phyloP scores from a whole-genome alignment of 2,113 vertebrate species.

The Leptobrachium leishanense region DNA sequence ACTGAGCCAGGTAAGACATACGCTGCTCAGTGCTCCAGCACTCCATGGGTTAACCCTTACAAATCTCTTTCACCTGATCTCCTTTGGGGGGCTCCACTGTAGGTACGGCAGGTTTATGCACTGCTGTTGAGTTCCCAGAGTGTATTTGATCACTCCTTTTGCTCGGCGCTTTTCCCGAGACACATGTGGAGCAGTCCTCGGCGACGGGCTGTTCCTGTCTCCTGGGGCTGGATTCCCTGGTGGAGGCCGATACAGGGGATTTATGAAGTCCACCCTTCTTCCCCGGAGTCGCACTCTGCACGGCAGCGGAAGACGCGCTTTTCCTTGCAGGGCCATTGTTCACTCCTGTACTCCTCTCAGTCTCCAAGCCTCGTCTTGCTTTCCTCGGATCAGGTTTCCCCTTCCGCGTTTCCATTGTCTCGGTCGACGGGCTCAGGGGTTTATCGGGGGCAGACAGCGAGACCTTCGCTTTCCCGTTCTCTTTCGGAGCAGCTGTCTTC shows the following conservation, averaged over 20 bases:
- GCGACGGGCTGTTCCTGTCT: conserved; percentile 31
- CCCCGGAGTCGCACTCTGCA: conserved; percentile 64
- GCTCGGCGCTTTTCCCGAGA: conserved; percentile 10
- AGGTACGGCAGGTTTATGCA: neutral
- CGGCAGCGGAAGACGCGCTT: conserved; percentile 55
- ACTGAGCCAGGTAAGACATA: too few relatives aligned
- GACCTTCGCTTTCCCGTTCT: conserved; percentile 70
- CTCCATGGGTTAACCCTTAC: neutral
- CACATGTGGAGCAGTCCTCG: conserved; percentile 3
- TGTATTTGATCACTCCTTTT: conserved; percentile 51
- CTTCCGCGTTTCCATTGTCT: conserved; percentile 60
- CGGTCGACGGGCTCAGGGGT: conserved; percentile 5
- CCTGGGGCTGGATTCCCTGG: conserved; percentile 56
- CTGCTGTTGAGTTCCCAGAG: conserved; percentile 47
- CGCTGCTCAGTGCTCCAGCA: too few relatives aligned
- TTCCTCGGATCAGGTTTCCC: conserved; percentile 71
- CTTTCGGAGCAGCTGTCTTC: conserved; percentile 60
- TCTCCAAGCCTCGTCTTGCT: conserved; percentile 73
- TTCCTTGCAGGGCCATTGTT: conserved; percentile 50
- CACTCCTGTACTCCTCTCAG: conserved; percentile 52
- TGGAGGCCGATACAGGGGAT: conserved; percentile 49
- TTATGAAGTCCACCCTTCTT: conserved; percentile 68
- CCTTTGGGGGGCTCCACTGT: neutral
- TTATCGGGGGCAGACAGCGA: conserved; percentile 9
- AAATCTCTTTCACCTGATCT: neutral